Percentiles rank a stretch among this genome's conserved stretches.
phyloP scores from a whole-genome alignment of 2,797 vertebrate genomes.

The Pelodytes ibericus region DNA sequence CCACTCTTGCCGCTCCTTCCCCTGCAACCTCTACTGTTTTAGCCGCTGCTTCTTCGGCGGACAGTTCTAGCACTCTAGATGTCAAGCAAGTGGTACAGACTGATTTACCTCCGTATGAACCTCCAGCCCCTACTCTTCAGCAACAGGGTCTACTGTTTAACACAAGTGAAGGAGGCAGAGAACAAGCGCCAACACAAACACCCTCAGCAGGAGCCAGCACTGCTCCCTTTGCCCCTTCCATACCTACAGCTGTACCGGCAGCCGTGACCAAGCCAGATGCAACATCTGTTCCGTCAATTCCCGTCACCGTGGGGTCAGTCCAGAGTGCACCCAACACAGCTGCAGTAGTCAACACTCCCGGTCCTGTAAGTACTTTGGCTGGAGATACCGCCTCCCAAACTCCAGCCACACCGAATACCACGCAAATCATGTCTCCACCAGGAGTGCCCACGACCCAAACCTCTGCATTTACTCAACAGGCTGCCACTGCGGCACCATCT shows the following conservation, averaged over 20 bases:
- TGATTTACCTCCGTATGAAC: background rate
- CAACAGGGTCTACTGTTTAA: slow-evolving; percentile 49
- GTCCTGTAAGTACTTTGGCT: slow-evolving; percentile 44
- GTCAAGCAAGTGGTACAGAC: background rate
- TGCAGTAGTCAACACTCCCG: background rate
- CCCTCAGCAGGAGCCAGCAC: background rate
- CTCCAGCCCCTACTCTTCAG: slow-evolving; percentile 42
- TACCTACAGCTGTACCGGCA: slow-evolving; percentile 43
- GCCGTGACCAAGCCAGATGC: slow-evolving; percentile 51
- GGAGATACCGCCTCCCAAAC: slow-evolving; percentile 45
- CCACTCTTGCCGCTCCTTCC: slow-evolving; percentile 41
- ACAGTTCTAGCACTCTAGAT: slow-evolving; percentile 8
- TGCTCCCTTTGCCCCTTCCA: background rate
- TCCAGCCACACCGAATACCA: slow-evolving; percentile 46
- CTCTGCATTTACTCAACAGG: slow-evolving; percentile 72
- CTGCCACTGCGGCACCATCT: slow-evolving; percentile 56
- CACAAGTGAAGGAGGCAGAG: slow-evolving; percentile 52
- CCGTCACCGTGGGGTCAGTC: slow-evolving; percentile 30
- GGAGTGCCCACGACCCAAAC: slow-evolving; percentile 62
- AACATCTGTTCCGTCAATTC: slow-evolving; percentile 1
- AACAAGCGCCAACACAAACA: background rate
- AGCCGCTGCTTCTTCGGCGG: slow-evolving; percentile 10
- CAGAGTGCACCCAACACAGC: slow-evolving; percentile 46
- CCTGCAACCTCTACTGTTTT: slow-evolving; percentile 48
- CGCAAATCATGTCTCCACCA: slow-evolving; percentile 19